phyloP scores from a whole-genome alignment of 1,140 invertebrate species.

The Monomorium pharaonis region DNA sequence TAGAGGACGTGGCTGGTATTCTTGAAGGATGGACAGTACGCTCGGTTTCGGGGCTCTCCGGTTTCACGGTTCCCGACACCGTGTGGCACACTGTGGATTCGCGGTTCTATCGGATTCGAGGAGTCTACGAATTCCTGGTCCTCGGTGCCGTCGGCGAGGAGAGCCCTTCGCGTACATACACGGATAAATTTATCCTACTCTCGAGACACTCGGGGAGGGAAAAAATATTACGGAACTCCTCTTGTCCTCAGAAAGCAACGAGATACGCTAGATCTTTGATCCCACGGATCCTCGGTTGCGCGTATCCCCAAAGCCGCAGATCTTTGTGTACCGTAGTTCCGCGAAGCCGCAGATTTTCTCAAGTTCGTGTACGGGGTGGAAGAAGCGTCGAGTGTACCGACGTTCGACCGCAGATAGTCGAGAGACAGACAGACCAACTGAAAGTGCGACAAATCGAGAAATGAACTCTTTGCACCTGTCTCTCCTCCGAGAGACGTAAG shows the following conservation, averaged over 20 bases:
- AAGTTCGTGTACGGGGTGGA: not conserved
- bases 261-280: not conserved
- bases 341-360: conserved; percentile 30
- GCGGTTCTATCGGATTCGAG: not conserved
- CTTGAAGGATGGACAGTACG: conserved; percentile 33
- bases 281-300: conserved; percentile 36
- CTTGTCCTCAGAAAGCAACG: not conserved
- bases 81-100: not conserved
- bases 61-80: conserved; percentile 7
- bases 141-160: not conserved
- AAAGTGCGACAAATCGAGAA: not conserved
- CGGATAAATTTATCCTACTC: conserved; percentile 7
- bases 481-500: not conserved
- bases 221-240: not conserved
- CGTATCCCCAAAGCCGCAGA: conserved; percentile 3
- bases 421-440: conserved; percentile 5
- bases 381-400: not conserved
- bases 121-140: not conserved
- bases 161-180: not conserved
- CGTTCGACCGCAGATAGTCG: conserved; percentile 7
- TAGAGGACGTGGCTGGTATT: conserved; percentile 42
- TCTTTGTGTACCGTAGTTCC: conserved; percentile 6
- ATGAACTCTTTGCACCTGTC: not conserved
- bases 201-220: not conserved
- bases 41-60: conserved; percentile 28